Conservation (phyloP, 2,797 vertebrate genomes). For the Acanthis flammea region DNA sequence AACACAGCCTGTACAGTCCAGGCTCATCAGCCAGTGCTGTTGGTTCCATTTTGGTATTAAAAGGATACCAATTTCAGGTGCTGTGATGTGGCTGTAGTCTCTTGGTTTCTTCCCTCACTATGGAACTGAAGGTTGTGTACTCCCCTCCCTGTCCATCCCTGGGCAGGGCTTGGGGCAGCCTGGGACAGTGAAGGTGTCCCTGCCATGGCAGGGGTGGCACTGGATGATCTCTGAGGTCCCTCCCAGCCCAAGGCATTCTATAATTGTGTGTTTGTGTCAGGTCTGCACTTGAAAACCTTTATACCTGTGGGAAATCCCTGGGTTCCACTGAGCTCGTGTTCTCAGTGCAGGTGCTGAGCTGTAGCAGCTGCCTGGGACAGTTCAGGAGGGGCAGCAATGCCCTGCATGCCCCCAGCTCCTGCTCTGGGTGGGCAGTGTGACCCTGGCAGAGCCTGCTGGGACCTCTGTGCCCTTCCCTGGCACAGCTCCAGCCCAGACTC, state of each 20-base stretch:
- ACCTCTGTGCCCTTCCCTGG: background rate
- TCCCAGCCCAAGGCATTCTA: background rate
- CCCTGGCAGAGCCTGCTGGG: background rate
- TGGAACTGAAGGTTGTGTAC: background rate
- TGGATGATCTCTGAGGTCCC: background rate
- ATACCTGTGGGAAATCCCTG: background rate
- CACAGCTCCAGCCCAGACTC: background rate
- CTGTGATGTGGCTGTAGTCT: accelerated
- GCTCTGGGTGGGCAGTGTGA: background rate
- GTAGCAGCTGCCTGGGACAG: background rate
- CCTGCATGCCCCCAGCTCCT: background rate
- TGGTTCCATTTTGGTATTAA: background rate
- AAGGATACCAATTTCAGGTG: background rate
- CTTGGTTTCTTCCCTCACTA: background rate
- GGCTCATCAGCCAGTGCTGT: background rate
- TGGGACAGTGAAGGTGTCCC: background rate
- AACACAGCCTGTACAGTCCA: background rate
- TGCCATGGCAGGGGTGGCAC: background rate
- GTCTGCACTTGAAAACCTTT: background rate
- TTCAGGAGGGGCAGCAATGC: background rate
- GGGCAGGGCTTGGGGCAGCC: background rate
- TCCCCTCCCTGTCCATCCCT: background rate
- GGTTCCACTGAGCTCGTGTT: accelerated
- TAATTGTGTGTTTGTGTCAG: background rate
- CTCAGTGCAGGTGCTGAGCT: background rate